Evolutionary conservation across 1,140 invertebrate species (phyloP).

Genomic region (Papilio polyxenes): DNA sequence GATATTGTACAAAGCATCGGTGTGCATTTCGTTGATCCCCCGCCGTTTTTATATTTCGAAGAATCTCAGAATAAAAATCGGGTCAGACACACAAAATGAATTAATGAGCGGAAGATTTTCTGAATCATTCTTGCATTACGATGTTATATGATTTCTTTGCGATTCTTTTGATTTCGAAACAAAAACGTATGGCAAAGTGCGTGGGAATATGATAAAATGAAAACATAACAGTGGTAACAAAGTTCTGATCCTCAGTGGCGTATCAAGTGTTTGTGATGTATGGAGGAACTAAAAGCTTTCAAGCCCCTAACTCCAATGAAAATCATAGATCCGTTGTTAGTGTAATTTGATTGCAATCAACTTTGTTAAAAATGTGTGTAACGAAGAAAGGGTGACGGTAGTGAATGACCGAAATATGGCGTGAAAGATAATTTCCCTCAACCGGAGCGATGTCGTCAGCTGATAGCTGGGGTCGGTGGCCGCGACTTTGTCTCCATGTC

Average conservation of each 20-base stretch:
- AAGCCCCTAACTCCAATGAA: background rate
- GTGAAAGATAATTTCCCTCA: conserved; percentile 72
- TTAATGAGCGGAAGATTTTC: conserved; percentile 54
- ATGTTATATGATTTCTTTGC: conserved; percentile 43
- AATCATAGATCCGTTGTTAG: background rate
- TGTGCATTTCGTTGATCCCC: conserved; percentile 45
- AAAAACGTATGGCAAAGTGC: background rate
- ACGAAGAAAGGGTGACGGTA: conserved; percentile 50
- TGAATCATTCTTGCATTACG: conserved; percentile 58
- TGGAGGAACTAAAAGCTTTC: background rate
- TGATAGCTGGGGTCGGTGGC: conserved; percentile 74
- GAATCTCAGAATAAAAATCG: conserved; percentile 55
- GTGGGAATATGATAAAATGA: background rate
- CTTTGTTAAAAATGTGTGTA: conserved; percentile 4
- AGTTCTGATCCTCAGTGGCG: background rate
- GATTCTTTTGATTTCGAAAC: conserved; percentile 19
- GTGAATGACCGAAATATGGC: conserved; percentile 73
- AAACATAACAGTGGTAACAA: background rate
- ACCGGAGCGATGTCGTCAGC: conserved; percentile 74
- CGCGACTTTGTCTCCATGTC: conserved; percentile 75
- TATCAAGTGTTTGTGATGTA: background rate
- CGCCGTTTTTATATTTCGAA: conserved; percentile 47
- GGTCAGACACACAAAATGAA: conserved; percentile 58
- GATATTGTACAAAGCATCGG: conserved; percentile 37
- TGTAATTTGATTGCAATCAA: background rate